Evolutionary conservation across 2,113 vertebrate species (phyloP).

Genomic region (Polyodon spathula): DNA sequence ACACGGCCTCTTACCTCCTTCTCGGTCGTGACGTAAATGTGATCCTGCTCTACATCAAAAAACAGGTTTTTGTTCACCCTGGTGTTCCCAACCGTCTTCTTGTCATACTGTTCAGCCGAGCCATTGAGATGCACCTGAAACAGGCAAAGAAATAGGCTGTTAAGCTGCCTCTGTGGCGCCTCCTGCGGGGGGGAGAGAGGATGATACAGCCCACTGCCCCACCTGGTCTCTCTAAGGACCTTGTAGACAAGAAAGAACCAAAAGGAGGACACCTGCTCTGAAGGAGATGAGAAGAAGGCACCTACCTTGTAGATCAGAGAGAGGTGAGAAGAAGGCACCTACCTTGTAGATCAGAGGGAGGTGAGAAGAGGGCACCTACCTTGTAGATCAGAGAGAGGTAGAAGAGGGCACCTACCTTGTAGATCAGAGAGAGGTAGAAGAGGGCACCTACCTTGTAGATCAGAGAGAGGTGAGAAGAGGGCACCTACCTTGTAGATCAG

Average conservation of each 20-base stretch:
- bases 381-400: too few species aligned
- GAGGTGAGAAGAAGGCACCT: neutral
- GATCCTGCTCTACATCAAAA: constrained; percentile 56
- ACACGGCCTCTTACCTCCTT: constrained; percentile 69
- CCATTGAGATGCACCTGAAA: constrained; percentile 67
- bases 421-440: constrained; percentile 6
- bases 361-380: too few species aligned
- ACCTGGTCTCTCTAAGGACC: too few species aligned
- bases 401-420: neutral
- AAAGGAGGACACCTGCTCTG: too few species aligned
- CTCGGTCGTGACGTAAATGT: constrained; percentile 79
- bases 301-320: constrained; percentile 16
- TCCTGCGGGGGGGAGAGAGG: too few species aligned
- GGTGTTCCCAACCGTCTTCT: constrained; percentile 48
- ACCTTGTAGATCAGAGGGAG: too few species aligned
- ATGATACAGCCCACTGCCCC: too few species aligned
- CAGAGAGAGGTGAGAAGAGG: too few species aligned
- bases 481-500: neutral
- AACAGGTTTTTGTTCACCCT: constrained; percentile 77
- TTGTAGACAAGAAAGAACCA: too few species aligned
- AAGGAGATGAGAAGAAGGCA: too few species aligned
- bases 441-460: constrained; percentile 58
- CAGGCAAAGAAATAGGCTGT: constrained; percentile 5
- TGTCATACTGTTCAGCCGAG: constrained; percentile 53
- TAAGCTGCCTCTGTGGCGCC: too few species aligned